Evolutionary conservation across 2,113 vertebrate species (phyloP).

Genomic region (Myanophis thanlyinensis): DNA sequence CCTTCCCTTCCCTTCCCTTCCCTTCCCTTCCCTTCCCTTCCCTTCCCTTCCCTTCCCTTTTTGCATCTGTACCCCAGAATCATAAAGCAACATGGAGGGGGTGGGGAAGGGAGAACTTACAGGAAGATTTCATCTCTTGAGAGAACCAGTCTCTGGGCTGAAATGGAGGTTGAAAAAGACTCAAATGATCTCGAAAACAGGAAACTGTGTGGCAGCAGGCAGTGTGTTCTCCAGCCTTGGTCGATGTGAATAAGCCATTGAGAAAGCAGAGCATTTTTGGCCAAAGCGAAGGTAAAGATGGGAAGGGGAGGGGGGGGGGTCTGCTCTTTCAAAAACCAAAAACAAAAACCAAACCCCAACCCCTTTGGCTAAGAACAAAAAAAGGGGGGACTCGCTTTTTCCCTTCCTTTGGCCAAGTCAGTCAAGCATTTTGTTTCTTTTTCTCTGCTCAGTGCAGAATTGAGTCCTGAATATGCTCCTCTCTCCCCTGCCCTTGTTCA

Average conservation of each 20-base stretch:
- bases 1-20: no score
- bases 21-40: no score
- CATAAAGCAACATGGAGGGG: slow-evolving; percentile 28
- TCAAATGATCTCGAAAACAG: slow-evolving; percentile 60
- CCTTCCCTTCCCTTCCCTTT: neutral
- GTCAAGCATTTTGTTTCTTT: slow-evolving; percentile 2
- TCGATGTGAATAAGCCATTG: slow-evolving; percentile 59
- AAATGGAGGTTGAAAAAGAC: slow-evolving; percentile 54
- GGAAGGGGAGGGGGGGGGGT: neutral
- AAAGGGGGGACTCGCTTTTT: neutral
- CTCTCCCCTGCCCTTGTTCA: neutral
- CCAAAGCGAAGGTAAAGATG: neutral
- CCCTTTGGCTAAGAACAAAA: slow-evolving; percentile 27
- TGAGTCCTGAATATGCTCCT: neutral
- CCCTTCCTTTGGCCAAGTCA: neutral
- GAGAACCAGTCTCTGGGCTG: slow-evolving; percentile 47
- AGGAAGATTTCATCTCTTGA: slow-evolving; percentile 58
- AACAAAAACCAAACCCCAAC: neutral
- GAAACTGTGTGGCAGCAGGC: slow-evolving; percentile 61
- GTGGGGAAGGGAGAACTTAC: slow-evolving; percentile 44
- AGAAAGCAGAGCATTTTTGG: slow-evolving; percentile 38
- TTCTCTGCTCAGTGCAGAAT: neutral
- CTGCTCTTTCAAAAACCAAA: neutral
- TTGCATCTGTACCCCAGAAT: slow-evolving; percentile 2
- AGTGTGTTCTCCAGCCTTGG: slow-evolving; percentile 46